Evolutionary conservation across 2,797 vertebrate genomes (phyloP).

Genomic region (Tangara arthus): DNA sequence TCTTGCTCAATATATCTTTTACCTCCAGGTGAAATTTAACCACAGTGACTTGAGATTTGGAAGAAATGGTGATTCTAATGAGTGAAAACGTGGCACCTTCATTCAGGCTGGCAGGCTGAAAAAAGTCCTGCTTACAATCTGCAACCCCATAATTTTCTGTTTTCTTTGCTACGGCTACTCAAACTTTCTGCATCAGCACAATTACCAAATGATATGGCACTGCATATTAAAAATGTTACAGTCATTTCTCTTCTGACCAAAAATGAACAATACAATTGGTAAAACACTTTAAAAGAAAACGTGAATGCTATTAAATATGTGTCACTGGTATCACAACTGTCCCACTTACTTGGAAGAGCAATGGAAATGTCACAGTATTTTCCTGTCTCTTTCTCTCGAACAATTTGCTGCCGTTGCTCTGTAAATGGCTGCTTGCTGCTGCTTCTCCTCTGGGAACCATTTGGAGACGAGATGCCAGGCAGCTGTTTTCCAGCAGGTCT

Average conservation of each 20-base stretch:
- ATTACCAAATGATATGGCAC: background rate
- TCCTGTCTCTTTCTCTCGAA: background rate
- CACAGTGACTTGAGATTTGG: background rate
- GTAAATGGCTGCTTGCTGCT: background rate
- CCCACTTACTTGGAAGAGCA: background rate
- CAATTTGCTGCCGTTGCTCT: background rate
- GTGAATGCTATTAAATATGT: background rate
- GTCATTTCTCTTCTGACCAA: background rate
- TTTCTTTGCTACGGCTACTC: background rate
- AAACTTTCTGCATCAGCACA: background rate
- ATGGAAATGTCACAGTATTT: background rate
- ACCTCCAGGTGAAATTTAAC: background rate
- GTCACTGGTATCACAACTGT: background rate
- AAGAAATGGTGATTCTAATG: background rate
- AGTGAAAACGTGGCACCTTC: background rate
- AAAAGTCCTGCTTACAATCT: background rate
- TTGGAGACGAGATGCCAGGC: background rate
- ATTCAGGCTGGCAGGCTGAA: background rate
- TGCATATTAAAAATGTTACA: background rate
- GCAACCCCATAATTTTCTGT: background rate
- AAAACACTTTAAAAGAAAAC: background rate
- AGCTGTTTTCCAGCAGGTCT: background rate
- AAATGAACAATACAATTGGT: background rate
- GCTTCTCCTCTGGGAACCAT: background rate
- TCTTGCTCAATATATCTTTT: background rate